Evolutionary conservation across 37 sponge, comb jelly and placozoan species (phyloP).

Genomic region (Chondrosia reniformis): DNA sequence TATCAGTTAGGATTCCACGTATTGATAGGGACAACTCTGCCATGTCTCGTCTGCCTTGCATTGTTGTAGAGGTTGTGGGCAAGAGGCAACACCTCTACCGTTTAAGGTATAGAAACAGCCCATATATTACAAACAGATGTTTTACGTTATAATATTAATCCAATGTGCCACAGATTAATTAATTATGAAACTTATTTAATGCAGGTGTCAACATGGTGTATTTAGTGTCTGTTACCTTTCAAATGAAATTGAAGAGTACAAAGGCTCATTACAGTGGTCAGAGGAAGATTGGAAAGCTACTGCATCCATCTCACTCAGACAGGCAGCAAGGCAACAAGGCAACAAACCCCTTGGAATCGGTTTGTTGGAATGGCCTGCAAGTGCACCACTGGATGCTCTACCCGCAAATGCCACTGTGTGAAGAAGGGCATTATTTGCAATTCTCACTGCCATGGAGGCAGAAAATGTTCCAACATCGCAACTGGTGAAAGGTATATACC

Average conservation of each 20-base stretch:
- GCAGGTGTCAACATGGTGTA: background rate
- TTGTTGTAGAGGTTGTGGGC: no score
- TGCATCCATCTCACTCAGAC: constrained; percentile 2
- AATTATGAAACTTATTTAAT: no score
- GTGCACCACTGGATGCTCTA: constrained; percentile 32
- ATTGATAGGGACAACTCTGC: no score
- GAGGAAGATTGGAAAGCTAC: background rate
- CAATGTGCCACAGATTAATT: background rate
- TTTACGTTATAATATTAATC: background rate
- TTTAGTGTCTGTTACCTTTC: background rate
- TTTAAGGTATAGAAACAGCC: background rate
- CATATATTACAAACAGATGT: background rate
- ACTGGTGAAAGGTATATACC: no score
- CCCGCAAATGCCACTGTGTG: constrained; percentile 26
- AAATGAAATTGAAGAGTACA: constrained; percentile 9
- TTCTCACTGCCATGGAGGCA: background rate
- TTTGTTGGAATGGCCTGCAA: constrained; percentile 20
- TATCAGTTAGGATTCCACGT: constrained; percentile 7
- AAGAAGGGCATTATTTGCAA: constrained; percentile 10
- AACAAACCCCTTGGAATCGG: no score
- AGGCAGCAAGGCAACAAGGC: constrained; percentile 16
- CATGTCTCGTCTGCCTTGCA: no score
- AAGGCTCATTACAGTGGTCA: constrained; percentile 9
- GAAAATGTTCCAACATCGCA: no score
- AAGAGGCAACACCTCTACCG: background rate